Evolutionary conservation across 2,888 invertebrate genomes (phyloP).

Genomic region (Trimorus sp.): DNA sequence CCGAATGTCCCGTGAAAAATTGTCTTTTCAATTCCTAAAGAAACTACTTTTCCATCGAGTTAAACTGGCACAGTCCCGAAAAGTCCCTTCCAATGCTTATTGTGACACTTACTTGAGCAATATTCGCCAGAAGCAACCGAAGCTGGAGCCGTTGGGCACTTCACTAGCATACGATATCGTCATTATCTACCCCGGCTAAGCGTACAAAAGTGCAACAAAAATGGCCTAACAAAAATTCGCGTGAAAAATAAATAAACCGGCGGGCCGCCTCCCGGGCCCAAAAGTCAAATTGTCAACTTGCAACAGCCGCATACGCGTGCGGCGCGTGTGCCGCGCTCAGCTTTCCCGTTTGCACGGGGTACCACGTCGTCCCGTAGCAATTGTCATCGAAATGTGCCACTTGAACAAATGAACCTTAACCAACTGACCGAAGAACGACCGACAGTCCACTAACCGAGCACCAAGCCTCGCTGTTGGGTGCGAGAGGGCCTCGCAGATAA

Average conservation of each 20-base stretch:
- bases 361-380: constrained; percentile 45
- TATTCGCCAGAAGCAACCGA: constrained; percentile 96
- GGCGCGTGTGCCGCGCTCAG: constrained; percentile 74
- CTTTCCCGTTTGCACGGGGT: constrained; percentile 42
- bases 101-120: constrained; percentile 88
- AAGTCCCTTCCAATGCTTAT: not conserved
- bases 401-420: constrained; percentile 67
- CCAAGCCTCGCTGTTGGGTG: constrained; percentile 68
- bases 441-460: constrained; percentile 79
- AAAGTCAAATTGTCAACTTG: constrained; percentile 37
- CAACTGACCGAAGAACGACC: constrained; percentile 77
- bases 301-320: constrained; percentile 77
- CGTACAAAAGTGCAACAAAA: not conserved
- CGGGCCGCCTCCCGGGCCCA: not conserved
- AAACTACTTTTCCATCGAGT: no score
- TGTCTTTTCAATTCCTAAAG: no score
- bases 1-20: no score
- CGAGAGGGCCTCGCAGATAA: constrained; percentile 74
- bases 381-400: constrained; percentile 60
- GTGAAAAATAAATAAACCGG: constrained; percentile 31
- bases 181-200: constrained; percentile 83
- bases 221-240: constrained; percentile 43
- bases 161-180: constrained; percentile 95
- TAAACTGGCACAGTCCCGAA: no score
- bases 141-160: constrained; percentile 95